Base-by-base conservation (phyloP, 2,113 vertebrate genomes). In the Patagioenas fasciata region DNA sequence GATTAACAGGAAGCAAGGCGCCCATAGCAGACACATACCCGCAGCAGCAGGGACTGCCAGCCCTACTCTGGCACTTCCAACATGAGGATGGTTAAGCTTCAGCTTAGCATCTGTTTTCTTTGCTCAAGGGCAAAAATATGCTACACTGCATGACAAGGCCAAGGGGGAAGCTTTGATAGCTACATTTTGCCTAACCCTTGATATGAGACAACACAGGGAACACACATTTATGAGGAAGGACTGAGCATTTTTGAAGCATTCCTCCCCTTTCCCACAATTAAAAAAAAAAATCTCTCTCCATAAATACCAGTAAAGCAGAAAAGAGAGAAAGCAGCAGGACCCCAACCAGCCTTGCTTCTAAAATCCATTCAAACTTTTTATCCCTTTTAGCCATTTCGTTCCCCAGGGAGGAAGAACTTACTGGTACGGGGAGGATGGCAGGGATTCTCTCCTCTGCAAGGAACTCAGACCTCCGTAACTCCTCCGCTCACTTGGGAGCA, bases 61-160 rank as follows among this genome's bases (percentile, higher is more conserved):
- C 51, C 69, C 40, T 47, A 8, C 31, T 83, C 67, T 1, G 26
- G 74, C 54, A 36, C 48, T 80, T 70, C 13, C 44, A 89, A 32
- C 34, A 75, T 28, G 54, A 93, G 73, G 53, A 83, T 7, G 4
- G 74, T 42, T 65, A 82, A 44, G 66, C 61, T 84, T 89, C 80
- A 87, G 73, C 54, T 88, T 67, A 53, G 94, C 92, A 93, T 85
- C 89, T 84, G 57, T 31, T 85, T 21, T 50, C 50, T 21, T 90
- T 66, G 85, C 82, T 91, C 51, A 62, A 90, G 83, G 93, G 83
- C 67, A 94, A 93, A 93, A 96, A 91, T 85, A 80, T 66, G 82
- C 67, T 88, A 57, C 6, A 1, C 79, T 77, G 71, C 40, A 66
- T 2, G 19, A 84, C 11, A 5, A 86, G 56, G 75, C 88, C 94